Conservation (phyloP, 92 coral and sea anemone species). For the Epizoanthus scotinus region DNA sequence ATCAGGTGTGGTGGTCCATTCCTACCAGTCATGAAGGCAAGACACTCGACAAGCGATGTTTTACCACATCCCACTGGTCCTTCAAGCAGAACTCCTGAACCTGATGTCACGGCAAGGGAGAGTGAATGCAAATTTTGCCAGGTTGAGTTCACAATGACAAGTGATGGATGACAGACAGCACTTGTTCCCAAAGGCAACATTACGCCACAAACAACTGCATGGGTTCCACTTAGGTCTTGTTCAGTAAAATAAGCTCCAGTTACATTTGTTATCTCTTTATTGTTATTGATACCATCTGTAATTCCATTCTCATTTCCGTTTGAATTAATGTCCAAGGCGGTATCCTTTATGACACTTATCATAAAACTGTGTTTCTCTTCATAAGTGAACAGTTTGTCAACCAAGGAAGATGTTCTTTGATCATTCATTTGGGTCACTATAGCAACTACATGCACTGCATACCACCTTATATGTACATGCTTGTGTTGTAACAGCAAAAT, state of each 20-base stretch:
- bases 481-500: constrained; percentile 49
- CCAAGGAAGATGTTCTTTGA: constrained; percentile 47
- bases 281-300: not conserved
- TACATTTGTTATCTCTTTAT: not conserved
- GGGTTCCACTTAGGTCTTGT: constrained; percentile 75
- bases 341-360: constrained; percentile 14
- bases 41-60: constrained; percentile 83
- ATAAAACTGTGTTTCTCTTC: constrained; percentile 48
- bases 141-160: constrained; percentile 88
- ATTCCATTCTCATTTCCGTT: constrained; percentile 21
- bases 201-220: constrained; percentile 68
- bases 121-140: constrained; percentile 77
- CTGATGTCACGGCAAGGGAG: constrained; percentile 83
- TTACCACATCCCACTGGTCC: constrained; percentile 96
- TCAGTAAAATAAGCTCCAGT: constrained; percentile 53
- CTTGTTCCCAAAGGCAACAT: constrained; percentile 66
- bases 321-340: not conserved
- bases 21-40: constrained; percentile 79
- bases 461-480: constrained; percentile 59
- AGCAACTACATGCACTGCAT: constrained; percentile 65
- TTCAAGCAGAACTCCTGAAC: constrained; percentile 77
- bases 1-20: constrained; percentile 64
- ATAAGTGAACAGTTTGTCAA: constrained; percentile 50
- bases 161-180: constrained; percentile 18
- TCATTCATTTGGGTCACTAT: constrained; percentile 80